Percentiles rank a stretch among this genome's conserved stretches.
Evolutionary conservation across 2,113 vertebrate species (phyloP).

Genomic region (Rissa tridactyla): DNA sequence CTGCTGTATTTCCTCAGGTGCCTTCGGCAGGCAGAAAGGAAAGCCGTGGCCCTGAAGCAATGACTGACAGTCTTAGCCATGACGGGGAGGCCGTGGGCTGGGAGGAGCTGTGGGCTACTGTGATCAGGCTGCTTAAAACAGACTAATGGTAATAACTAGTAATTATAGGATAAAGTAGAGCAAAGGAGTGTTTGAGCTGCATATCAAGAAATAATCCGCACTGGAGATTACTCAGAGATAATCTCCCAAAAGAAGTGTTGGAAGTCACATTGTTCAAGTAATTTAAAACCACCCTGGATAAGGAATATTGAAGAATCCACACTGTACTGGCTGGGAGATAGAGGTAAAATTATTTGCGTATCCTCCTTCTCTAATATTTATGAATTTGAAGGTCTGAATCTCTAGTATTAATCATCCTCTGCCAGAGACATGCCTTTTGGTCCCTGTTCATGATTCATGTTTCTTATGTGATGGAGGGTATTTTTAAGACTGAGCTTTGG

Average conservation of each 20-base stretch:
- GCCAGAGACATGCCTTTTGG: neutral
- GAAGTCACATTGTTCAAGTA: neutral
- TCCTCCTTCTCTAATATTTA: neutral
- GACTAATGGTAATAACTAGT: neutral
- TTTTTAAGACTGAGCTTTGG: neutral
- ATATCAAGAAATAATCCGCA: neutral
- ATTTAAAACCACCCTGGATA: neutral
- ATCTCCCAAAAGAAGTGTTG: neutral
- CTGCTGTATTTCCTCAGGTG: neutral
- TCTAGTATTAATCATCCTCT: neutral
- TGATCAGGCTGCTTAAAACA: neutral
- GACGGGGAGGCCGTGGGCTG: neutral
- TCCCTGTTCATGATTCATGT: neutral
- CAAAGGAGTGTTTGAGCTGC: neutral
- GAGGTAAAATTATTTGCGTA: neutral
- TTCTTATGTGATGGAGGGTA: neutral
- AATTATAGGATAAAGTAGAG: neutral
- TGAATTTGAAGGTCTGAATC: neutral
- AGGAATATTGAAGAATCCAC: neutral
- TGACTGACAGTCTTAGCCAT: accelerated
- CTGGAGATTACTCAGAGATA: neutral
- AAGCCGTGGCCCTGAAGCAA: accelerated
- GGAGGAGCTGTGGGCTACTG: neutral
- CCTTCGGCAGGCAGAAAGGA: neutral
- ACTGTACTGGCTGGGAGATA: neutral